Conservation (phyloP, 2,888 invertebrate species). For the Altica lythri region DNA sequence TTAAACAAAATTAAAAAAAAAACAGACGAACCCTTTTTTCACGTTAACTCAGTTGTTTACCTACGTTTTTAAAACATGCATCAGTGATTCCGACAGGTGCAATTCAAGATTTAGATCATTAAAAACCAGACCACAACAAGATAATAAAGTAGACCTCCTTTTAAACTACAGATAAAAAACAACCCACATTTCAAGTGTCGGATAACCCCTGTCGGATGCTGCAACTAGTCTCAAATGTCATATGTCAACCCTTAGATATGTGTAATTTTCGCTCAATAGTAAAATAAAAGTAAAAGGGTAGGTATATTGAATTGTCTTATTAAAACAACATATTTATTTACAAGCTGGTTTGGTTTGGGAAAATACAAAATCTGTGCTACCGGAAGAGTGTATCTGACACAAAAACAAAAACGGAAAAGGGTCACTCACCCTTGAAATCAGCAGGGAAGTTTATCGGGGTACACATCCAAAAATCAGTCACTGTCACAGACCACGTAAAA, state of each 20-base stretch:
- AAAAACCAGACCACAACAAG: constrained; percentile 18
- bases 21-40: too few species aligned
- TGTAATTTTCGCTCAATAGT: too few species aligned
- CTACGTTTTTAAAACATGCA: too few species aligned
- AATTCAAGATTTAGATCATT: neutral
- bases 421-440: constrained; percentile 38
- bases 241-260: constrained; percentile 12
- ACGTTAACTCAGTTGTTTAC: too few species aligned
- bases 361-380: neutral
- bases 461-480: constrained; percentile 27
- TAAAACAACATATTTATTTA: too few species aligned
- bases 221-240: constrained; percentile 21
- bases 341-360: too few species aligned
- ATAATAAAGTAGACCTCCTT: neutral
- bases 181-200: constrained; percentile 18
- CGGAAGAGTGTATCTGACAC: neutral
- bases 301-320: too few species aligned
- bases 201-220: constrained; percentile 24
- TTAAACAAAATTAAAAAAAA: too few species aligned
- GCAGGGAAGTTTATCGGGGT: constrained; percentile 19
- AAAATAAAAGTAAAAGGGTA: too few species aligned
- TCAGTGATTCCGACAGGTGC: constrained; percentile 16
- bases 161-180: constrained; percentile 8
- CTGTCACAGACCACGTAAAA: constrained; percentile 33
- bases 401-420: constrained; percentile 32